Conservation (phyloP, 2,888 invertebrate genomes). For the Xestia c-nigrum region DNA sequence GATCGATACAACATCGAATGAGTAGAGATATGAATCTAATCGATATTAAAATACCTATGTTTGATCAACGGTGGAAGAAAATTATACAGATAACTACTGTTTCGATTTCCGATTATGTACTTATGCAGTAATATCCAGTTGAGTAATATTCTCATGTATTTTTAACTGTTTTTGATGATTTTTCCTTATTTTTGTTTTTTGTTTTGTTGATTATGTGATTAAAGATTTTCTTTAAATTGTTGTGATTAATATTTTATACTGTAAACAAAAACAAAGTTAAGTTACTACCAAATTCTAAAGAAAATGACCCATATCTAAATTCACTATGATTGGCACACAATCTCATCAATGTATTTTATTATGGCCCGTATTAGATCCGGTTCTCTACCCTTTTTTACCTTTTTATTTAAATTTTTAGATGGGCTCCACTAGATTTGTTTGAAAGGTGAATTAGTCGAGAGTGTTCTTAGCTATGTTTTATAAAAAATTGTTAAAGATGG, state of each 20-base stretch:
- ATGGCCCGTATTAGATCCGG: not conserved
- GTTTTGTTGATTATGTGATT: no score
- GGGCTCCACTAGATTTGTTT: no score
- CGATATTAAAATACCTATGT: slow-evolving; percentile 55
- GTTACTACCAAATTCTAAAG: not conserved
- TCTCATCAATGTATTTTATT: not conserved
- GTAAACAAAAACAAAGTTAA: slow-evolving; percentile 6
- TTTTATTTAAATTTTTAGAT: not conserved
- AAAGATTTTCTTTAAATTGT: not conserved
- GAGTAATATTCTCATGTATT: not conserved
- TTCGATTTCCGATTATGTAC: slow-evolving; percentile 46
- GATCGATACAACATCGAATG: slow-evolving; percentile 43
- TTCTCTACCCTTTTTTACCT: not conserved
- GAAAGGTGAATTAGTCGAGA: no score
- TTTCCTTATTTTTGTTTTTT: slow-evolving; percentile 21
- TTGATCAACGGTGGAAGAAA: slow-evolving; percentile 58
- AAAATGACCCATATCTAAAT: not conserved
- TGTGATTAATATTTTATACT: not conserved
- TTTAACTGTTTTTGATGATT: not conserved
- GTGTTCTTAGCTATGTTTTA: no score
- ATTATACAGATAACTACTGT: slow-evolving; percentile 67
- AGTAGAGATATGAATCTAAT: slow-evolving; percentile 66
- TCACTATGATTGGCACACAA: not conserved
- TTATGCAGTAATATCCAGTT: slow-evolving; percentile 26
- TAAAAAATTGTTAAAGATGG: no score